Conservation (phyloP, 64 coral and sea anemone species). For the Pocillopora damicornis region DNA sequence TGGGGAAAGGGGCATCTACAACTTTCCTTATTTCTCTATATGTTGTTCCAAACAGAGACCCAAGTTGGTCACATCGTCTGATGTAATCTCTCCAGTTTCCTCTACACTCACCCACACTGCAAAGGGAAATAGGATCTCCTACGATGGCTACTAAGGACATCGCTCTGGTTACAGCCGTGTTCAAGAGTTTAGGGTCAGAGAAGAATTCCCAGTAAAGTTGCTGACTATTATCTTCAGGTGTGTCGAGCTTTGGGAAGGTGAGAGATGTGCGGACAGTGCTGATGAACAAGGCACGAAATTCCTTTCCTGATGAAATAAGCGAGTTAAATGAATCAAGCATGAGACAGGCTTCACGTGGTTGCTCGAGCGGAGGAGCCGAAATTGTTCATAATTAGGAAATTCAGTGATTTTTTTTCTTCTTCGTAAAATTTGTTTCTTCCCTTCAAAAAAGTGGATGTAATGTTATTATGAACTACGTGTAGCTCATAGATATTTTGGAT, state of each 20-base stretch:
- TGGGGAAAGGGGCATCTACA: background rate
- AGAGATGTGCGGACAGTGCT: slow-evolving; percentile 52
- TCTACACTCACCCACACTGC: slow-evolving; percentile 54
- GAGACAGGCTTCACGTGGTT: too few relatives aligned
- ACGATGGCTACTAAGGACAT: slow-evolving; percentile 66
- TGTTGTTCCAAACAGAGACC: slow-evolving; percentile 27
- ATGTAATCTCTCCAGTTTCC: slow-evolving; percentile 73
- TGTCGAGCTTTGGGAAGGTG: background rate
- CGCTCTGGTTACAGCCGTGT: slow-evolving; percentile 74
- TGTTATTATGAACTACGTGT: too few relatives aligned
- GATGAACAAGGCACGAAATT: slow-evolving; percentile 49
- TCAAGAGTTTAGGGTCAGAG: slow-evolving; percentile 70
- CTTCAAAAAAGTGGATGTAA: too few relatives aligned
- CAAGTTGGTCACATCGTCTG: slow-evolving; percentile 28
- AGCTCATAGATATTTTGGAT: too few relatives aligned
- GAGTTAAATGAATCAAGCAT: too few relatives aligned
- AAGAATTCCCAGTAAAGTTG: slow-evolving; percentile 52
- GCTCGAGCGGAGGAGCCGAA: too few relatives aligned
- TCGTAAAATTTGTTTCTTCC: too few relatives aligned
- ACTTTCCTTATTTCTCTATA: slow-evolving; percentile 4
- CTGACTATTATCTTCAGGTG: background rate
- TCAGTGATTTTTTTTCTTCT: too few relatives aligned
- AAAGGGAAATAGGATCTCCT: slow-evolving; percentile 65
- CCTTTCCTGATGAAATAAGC: slow-evolving; percentile 23
- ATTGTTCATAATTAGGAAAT: too few relatives aligned